phyloP scores from a whole-genome alignment of 2,113 vertebrate genomes.

The Heterotilapia buettikoferi region DNA sequence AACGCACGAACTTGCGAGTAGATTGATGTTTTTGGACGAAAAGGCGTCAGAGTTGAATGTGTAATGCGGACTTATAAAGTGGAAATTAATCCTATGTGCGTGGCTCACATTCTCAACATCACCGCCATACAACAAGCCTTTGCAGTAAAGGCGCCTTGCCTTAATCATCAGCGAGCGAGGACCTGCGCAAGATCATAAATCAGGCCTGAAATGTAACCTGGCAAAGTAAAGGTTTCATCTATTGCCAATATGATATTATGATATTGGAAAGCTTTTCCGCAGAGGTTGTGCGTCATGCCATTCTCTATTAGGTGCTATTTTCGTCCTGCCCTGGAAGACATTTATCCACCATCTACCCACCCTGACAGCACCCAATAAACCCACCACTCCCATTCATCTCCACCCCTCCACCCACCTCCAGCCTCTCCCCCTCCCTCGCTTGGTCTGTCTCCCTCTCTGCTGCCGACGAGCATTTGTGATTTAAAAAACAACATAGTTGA shows the following conservation, averaged over 20 bases:
- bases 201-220: constrained; percentile 45
- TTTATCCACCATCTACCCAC: constrained; percentile 62
- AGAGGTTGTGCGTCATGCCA: constrained; percentile 58
- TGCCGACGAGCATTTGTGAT: constrained; percentile 70
- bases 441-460: constrained; percentile 2
- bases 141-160: neutral
- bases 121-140: neutral
- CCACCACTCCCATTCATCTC: constrained; percentile 68
- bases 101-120: neutral
- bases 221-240: constrained; percentile 28
- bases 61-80: neutral
- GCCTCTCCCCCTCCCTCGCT: neutral
- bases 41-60: neutral
- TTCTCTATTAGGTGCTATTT: constrained; percentile 70
- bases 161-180: neutral
- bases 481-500: constrained; percentile 65
- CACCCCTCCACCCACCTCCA: constrained; percentile 26
- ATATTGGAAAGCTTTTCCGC: constrained; percentile 54
- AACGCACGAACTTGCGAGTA: neutral
- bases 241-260: constrained; percentile 33
- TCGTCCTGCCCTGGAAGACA: constrained; percentile 65
- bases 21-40: neutral
- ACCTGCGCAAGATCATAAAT: constrained; percentile 26
- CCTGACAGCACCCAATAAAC: constrained; percentile 70
- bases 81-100: neutral